Base-by-base conservation (phyloP, 2,888 invertebrate species). In the Drosophila macrospina region DNA sequence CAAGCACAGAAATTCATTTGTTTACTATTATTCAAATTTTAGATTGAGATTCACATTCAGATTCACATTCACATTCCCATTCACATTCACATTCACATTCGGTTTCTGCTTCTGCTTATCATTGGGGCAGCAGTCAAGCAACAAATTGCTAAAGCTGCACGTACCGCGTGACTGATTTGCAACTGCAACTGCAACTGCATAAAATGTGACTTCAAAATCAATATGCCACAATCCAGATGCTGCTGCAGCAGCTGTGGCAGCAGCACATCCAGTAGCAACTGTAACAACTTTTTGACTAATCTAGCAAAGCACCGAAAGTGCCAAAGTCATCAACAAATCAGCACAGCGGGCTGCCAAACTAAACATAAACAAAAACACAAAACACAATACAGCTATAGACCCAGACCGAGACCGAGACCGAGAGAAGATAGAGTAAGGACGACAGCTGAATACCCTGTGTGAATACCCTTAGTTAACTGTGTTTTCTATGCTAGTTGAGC, bases 291-390 rank as follows among this genome's bases (percentile, higher is more conserved):
- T 30, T 67, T 64, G 81, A 56, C 80, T 86, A 84, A 86, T 68
- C 78, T 69, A 41, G 41, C 45, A 50, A 66, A 79, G 67, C 73
- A 67, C 65, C 83, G 47, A 72, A 60, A 73, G 82, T 87, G 82
- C 69, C 80, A 88, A 88, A 83, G 77, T 77, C 83, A 83, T 88
- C 69, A 86, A 69, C 85, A 78, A 87, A 82, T 86, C 85, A 66
- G 72, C 84, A 65, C 70, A 69, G 57, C 67, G 54, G 34, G 59
- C 57, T 36, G 52, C 63, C 59, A 55, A 76, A 47, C 74, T 63
- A 68, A 83, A 69, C 74, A 80, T 77, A 70, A 83, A 86, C 84
- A 83, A 76, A 83, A 69, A 56, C 65, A 74, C 30, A 30, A 8
- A 42, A 5, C n/a, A 62, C 8, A 15, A 4, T 8, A 3, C 20